Percentiles rank a stretch among this genome's conserved stretches.
These are phyloP conservation scores for Ophiodon elongatus DNA, from an alignment of 2,113 vertebrate species.

Conservation along the genomic window DNA sequence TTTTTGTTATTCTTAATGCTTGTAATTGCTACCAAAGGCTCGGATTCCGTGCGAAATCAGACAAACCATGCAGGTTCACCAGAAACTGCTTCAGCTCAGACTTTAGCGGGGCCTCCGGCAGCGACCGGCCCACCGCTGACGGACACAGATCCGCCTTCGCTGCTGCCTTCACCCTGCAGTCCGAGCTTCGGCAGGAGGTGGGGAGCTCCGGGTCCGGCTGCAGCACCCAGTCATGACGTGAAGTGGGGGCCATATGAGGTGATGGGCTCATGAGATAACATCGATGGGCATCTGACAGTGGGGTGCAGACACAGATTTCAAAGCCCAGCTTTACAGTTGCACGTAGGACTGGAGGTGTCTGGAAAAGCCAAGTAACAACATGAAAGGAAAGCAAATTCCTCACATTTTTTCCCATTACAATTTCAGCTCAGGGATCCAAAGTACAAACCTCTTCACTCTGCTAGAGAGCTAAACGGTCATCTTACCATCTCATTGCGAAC, in stretches of 20 bases:
- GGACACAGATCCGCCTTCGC: not conserved
- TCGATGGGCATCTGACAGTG: not conserved
- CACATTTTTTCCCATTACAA: constrained; percentile 51
- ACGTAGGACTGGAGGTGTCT: constrained; percentile 22
- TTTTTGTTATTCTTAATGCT: not conserved
- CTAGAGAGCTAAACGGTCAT: constrained; percentile 13
- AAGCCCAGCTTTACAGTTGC: constrained; percentile 11
- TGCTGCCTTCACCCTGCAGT: not conserved
- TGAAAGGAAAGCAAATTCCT: constrained; percentile 72
- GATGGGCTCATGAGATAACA: not conserved
- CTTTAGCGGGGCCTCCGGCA: too few relatives aligned
- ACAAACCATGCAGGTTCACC: not conserved
- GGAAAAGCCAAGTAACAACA: constrained; percentile 68
- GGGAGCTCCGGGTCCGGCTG: not conserved
- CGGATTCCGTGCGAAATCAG: not conserved
- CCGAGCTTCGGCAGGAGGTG: not conserved
- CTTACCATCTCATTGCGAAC: not conserved
- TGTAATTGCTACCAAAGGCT: not conserved
- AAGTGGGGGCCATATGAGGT: constrained; percentile 44
- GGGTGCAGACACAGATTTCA: constrained; percentile 12
- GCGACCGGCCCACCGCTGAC: not conserved
- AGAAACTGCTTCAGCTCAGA: not conserved
- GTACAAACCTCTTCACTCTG: constrained; percentile 23
- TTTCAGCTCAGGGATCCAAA: constrained; percentile 35
- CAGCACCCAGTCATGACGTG: constrained; percentile 24